Conservation (phyloP, 1,140 invertebrate genomes). For the Cryptotermes secundus region DNA sequence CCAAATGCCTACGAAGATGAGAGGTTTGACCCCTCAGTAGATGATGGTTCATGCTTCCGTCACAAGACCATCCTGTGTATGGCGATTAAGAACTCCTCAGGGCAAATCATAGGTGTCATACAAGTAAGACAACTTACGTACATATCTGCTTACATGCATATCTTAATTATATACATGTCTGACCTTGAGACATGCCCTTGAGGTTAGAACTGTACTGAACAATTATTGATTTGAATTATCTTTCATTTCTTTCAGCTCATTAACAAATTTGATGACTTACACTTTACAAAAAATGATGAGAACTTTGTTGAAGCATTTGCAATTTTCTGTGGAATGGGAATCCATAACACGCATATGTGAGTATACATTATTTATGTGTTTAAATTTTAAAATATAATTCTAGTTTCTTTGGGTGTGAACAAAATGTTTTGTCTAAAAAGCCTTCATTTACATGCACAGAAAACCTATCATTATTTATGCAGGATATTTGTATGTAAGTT, state of each 20-base stretch:
- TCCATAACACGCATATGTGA: constrained; percentile 93
- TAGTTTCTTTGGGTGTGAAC: too few relatives aligned
- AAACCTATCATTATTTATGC: too few relatives aligned
- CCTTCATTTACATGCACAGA: too few relatives aligned
- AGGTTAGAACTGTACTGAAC: background rate
- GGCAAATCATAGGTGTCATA: constrained; percentile 90
- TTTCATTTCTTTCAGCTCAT: constrained; percentile 60
- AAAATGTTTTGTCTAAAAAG: too few relatives aligned
- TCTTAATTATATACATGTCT: background rate
- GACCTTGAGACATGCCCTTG: background rate
- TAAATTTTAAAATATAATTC: too few relatives aligned
- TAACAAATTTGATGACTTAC: constrained; percentile 87
- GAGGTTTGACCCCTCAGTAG: constrained; percentile 86
- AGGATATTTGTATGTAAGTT: too few relatives aligned
- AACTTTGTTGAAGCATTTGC: constrained; percentile 95
- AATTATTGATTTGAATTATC: too few relatives aligned
- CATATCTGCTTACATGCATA: too few relatives aligned
- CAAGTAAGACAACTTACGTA: constrained; percentile 55
- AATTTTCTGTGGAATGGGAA: constrained; percentile 97
- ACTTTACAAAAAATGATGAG: constrained; percentile 89
- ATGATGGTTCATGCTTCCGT: constrained; percentile 73
- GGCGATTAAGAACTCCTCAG: constrained; percentile 87
- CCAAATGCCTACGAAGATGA: constrained; percentile 87
- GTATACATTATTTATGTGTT: constrained; percentile 36
- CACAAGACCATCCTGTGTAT: constrained; percentile 87